Base-by-base conservation (phyloP, 2,888 invertebrate species). In the Camptogramma bilineatum region DNA sequence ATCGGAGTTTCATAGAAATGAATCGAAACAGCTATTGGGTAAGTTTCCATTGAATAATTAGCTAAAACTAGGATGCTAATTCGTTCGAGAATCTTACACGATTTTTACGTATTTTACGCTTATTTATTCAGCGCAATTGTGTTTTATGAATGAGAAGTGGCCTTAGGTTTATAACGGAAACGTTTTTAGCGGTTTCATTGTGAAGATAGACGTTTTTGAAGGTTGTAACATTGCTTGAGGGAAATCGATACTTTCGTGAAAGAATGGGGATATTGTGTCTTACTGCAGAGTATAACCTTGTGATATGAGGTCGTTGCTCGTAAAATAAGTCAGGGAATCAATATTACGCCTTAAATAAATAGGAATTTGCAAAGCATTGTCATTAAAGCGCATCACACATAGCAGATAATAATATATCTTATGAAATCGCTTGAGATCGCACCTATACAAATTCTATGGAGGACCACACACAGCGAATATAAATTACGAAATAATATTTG, bases 21-120 rank as follows among this genome's bases (percentile, higher is more conserved):
- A 86, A 84, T 66, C 79, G 77, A 57, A 86, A 69, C 69, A 76
- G 73, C 70, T 79, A 70, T 58, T 77, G 79, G 89, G 91, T 91
- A 82, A 68, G 90, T 86, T 80, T 50, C 64, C 66, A 64, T 63
- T 62, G 50, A 63, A 21, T 62, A 68, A 67, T 64, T 66, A 65
- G 58, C 48, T 52, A 68, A 64, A 67, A 66, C 50, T n/a, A 10
- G 59, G 21, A 61, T 67, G 63, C 31, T 68, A 73, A 66, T 64
- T 62, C 0, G 8, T 24, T 19, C 39, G 31, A 42, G 19, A 42
- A 52, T 62, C 48, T 54, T 42, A 42, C 48, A 53, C 16, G 18
- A 46, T 55, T 68, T 66, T 54, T 57, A 17, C 21, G 34, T 52
- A 46, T 64, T 62, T 63, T 60, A 56, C 55, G 24, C 46, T 39